Evolutionary conservation across 2,888 invertebrate species (phyloP).

Genomic region (Apeira syringaria): DNA sequence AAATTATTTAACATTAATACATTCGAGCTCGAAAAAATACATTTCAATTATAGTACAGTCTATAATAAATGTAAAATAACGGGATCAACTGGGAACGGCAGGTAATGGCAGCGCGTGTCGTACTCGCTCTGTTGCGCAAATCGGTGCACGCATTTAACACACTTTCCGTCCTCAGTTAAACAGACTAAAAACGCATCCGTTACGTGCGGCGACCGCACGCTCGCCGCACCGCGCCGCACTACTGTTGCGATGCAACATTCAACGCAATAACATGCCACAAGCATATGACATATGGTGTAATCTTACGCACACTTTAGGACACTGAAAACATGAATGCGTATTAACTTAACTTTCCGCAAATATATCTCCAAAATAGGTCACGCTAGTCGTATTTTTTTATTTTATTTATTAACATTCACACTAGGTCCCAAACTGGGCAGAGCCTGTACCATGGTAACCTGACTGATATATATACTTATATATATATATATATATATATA

Average conservation of each 20-base stretch:
- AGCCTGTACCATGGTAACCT: too few relatives aligned
- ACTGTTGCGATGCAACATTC: slow-evolving; percentile 27
- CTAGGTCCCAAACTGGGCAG: too few relatives aligned
- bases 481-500: too few relatives aligned
- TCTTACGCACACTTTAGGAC: slow-evolving; percentile 16
- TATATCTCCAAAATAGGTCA: slow-evolving; percentile 9
- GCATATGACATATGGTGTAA: slow-evolving; percentile 28
- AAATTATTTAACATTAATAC: too few relatives aligned
- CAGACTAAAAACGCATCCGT: slow-evolving; percentile 72
- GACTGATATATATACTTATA: too few relatives aligned
- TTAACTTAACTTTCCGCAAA: slow-evolving; percentile 4
- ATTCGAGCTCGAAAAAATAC: too few relatives aligned
- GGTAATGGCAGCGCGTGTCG: slow-evolving; percentile 52
- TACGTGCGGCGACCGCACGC: slow-evolving; percentile 44
- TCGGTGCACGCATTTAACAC: slow-evolving; percentile 66
- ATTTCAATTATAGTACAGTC: neutral
- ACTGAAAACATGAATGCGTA: slow-evolving; percentile 20
- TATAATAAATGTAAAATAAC: slow-evolving; percentile 44
- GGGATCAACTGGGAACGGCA: slow-evolving; percentile 60
- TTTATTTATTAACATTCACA: too few relatives aligned
- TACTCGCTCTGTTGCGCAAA: slow-evolving; percentile 66
- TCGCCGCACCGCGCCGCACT: slow-evolving; percentile 18
- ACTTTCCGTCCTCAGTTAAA: slow-evolving; percentile 64
- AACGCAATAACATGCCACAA: slow-evolving; percentile 21
- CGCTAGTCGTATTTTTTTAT: neutral